Base-by-base conservation (phyloP, 2,888 invertebrate genomes). In the Dendrolimus pini region DNA sequence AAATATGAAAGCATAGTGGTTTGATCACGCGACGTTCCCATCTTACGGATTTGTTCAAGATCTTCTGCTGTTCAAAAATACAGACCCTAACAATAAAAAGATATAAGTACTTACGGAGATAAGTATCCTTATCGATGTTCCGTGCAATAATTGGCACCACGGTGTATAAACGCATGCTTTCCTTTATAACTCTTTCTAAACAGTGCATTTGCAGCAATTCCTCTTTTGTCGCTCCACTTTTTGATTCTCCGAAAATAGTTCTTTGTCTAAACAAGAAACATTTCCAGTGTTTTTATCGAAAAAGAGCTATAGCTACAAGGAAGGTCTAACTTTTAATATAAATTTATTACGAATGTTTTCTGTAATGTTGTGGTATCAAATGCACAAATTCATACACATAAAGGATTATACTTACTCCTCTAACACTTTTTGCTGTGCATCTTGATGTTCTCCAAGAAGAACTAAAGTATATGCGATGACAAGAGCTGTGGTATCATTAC, bases 141-240 rank as follows among this genome's bases (percentile, higher is more conserved):
- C 93, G 80, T 0, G 89, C 91, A 42, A 93, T 80, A 56, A 92
- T 77, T 0, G 92, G 92, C 0, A 88, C 93, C 0, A 92, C 87
- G 0, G 93, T 93, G 71, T 93, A 93, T 1, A 93, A 72, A 52
- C 93, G 80, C 81, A 93, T 82, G 56, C 92, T 91, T 71, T 93
- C 93, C 67, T 93, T 93, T 47, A 93, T 90, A 1, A 92, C 92
- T 65, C 92, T 75, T 66, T 93, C 93, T 57, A 93, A 72, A 66
- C 91, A 93, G 42, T 85, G 78, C 88, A 93, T 90, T 59, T 91
- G 82, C 41, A 84, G 74, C 52, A 93, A 69, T 61, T 93, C 92
- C 59, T 87, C 85, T 64, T 87, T 85, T 41, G 71, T 83, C 1
- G 92, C 78, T 2, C 77, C 77, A n/a, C 83, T 73, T 52, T 78